These are phyloP conservation scores for Miichthys miiuy DNA, from an alignment of 2,797 vertebrate species.

Conservation along the genomic window DNA sequence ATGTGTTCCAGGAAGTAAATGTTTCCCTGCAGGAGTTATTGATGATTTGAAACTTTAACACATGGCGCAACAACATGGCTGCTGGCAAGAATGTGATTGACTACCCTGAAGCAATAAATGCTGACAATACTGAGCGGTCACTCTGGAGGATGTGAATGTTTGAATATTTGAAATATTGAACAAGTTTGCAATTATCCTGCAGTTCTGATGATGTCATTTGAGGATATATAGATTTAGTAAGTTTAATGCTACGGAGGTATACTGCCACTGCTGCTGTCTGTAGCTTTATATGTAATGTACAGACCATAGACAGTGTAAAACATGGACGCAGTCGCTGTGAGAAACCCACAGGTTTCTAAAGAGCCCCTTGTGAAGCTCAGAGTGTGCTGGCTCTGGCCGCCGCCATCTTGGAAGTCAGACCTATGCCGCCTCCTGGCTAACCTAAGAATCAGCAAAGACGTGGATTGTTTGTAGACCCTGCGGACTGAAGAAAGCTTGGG, in stretches of 20 bases:
- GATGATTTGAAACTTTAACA: slow-evolving; percentile 35
- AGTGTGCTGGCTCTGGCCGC: too few species aligned
- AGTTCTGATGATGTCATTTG: too few species aligned
- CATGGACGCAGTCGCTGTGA: too few species aligned
- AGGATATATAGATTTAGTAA: not conserved
- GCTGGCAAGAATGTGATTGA: slow-evolving; percentile 12
- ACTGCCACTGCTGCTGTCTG: not conserved
- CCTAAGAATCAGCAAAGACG: too few species aligned
- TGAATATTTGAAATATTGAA: not conserved
- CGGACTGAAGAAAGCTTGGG: too few species aligned
- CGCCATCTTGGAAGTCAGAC: too few species aligned
- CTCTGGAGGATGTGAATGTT: not conserved
- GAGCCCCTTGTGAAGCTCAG: too few species aligned
- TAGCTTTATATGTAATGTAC: not conserved
- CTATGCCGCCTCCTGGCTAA: too few species aligned
- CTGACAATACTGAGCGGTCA: not conserved
- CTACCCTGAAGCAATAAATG: slow-evolving; percentile 5
- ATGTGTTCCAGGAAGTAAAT: slow-evolving; percentile 35
- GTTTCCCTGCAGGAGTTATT: slow-evolving; percentile 24
- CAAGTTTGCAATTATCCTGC: not conserved
- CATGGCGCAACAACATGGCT: not conserved
- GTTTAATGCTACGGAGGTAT: not conserved
- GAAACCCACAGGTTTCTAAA: too few species aligned
- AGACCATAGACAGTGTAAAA: too few species aligned
- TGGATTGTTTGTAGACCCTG: too few species aligned